These are phyloP conservation scores for Phoenicopterus ruber DNA, from an alignment of 2,113 vertebrate genomes.

Conservation along the genomic window DNA sequence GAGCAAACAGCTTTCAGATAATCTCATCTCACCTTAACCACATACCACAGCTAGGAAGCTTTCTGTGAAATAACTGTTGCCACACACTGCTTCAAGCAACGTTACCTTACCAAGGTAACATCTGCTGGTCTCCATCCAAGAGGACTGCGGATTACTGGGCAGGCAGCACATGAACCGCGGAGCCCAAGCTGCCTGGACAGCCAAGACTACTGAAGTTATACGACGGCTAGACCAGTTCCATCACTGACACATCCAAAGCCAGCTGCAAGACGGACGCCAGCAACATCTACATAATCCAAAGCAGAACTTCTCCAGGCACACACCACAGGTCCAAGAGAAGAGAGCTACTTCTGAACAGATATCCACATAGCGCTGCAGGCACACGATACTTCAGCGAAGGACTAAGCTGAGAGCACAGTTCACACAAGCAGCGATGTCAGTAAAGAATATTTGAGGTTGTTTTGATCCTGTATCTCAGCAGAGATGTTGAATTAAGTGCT, in stretches of 20 bases:
- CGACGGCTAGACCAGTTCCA: not conserved
- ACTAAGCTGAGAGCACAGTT: not conserved
- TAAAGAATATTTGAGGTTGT: not conserved
- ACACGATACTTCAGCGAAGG: rapidly evolving
- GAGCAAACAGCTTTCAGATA: not conserved
- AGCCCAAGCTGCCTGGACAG: not conserved
- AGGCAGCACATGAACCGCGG: rapidly evolving
- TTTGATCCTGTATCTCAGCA: not conserved
- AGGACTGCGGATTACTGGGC: not conserved
- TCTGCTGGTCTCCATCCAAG: not conserved
- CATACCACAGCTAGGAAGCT: not conserved
- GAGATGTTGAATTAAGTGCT: not conserved
- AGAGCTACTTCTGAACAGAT: not conserved
- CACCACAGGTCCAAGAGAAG: not conserved
- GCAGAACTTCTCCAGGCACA: not conserved
- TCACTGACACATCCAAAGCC: not conserved
- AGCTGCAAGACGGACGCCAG: not conserved
- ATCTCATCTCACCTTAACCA: not conserved
- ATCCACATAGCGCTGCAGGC: rapidly evolving
- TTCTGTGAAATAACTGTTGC: not conserved
- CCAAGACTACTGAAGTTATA: not conserved
- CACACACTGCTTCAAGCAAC: not conserved
- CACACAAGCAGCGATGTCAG: not conserved
- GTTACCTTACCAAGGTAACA: not conserved
- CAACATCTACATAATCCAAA: not conserved